These are phyloP conservation scores for Gadus chalcogrammus DNA, from an alignment of 2,113 vertebrate species.

Conservation along the genomic window DNA sequence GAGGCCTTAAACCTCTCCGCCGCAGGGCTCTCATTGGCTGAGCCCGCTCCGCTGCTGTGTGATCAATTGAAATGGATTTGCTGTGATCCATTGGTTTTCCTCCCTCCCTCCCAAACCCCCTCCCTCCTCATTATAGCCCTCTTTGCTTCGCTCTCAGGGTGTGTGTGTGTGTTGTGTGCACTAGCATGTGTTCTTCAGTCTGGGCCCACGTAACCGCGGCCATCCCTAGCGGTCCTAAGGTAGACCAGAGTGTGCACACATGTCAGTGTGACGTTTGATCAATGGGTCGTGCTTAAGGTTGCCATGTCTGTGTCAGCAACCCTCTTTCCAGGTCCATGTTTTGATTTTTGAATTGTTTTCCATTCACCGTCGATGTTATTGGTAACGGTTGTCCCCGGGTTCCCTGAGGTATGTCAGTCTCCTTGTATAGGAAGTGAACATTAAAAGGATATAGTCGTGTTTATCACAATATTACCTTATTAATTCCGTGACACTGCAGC, in stretches of 20 bases:
- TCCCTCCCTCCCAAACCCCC: not conserved
- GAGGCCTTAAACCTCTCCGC: conserved; percentile 58
- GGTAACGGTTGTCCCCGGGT: conserved; percentile 50
- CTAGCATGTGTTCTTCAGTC: too few species aligned
- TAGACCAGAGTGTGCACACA: not conserved
- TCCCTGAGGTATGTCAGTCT: conserved; percentile 62
- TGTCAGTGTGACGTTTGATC: conserved; percentile 1
- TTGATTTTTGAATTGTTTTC: conserved; percentile 12
- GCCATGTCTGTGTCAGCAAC: not conserved
- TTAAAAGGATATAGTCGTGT: conserved; percentile 52
- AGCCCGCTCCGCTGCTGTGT: not conserved
- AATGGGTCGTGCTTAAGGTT: conserved; percentile 3
- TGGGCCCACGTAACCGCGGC: too few species aligned
- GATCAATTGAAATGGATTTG: not conserved
- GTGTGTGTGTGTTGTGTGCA: not conserved
- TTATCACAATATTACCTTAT: conserved; percentile 53
- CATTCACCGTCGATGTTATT: conserved; percentile 40
- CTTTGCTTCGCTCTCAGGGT: conserved; percentile 13
- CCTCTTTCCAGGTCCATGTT: conserved; percentile 9
- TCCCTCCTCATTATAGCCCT: not conserved
- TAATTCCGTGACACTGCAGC: conserved; percentile 65
- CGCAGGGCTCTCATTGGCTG: not conserved
- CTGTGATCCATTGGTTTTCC: too few species aligned
- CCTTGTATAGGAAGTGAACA: conserved; percentile 45
- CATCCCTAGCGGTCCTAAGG: not conserved